phyloP scores from a whole-genome alignment of 2,888 invertebrate genomes.

The Chloromyia formosa region DNA sequence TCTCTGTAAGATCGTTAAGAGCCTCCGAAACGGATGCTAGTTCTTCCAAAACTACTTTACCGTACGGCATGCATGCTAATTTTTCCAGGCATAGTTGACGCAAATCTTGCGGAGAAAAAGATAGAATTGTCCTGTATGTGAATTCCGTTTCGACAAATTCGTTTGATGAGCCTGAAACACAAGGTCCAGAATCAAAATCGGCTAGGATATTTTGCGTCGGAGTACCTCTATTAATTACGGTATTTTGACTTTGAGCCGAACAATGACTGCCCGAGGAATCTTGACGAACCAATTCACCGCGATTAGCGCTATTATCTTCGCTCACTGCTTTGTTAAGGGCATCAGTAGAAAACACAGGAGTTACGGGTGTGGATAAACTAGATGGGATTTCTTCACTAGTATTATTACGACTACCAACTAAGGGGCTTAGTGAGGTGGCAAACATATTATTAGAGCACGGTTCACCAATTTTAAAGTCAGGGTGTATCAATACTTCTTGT shows the following conservation, averaged over 20 bases:
- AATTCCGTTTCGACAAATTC: slow-evolving; percentile 49
- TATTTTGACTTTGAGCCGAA: slow-evolving; percentile 68
- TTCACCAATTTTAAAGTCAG: slow-evolving; percentile 47
- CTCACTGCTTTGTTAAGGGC: neutral
- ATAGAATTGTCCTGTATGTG: slow-evolving; percentile 50
- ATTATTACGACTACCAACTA: slow-evolving; percentile 36
- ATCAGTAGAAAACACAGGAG: neutral
- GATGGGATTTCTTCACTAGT: slow-evolving; percentile 4
- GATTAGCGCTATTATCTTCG: slow-evolving; percentile 1
- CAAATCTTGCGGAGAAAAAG: slow-evolving; percentile 62
- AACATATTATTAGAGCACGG: slow-evolving; percentile 49
- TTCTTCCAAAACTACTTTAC: slow-evolving; percentile 74
- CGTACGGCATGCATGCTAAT: slow-evolving; percentile 74
- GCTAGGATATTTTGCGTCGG: slow-evolving; percentile 68
- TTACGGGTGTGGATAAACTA: too few relatives aligned
- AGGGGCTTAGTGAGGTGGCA: slow-evolving; percentile 37
- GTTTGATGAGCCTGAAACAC: slow-evolving; percentile 52
- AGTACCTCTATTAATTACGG: slow-evolving; percentile 66
- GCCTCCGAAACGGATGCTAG: slow-evolving; percentile 71
- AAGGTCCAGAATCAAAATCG: slow-evolving; percentile 66
- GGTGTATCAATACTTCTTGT: neutral
- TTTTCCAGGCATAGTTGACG: slow-evolving; percentile 73
- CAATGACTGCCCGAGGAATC: slow-evolving; percentile 71
- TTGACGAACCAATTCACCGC: slow-evolving; percentile 56
- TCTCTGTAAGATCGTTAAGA: slow-evolving; percentile 50